Evolutionary conservation across 2,888 invertebrate species (phyloP).

Genomic region (Fissipunctia ypsillon): DNA sequence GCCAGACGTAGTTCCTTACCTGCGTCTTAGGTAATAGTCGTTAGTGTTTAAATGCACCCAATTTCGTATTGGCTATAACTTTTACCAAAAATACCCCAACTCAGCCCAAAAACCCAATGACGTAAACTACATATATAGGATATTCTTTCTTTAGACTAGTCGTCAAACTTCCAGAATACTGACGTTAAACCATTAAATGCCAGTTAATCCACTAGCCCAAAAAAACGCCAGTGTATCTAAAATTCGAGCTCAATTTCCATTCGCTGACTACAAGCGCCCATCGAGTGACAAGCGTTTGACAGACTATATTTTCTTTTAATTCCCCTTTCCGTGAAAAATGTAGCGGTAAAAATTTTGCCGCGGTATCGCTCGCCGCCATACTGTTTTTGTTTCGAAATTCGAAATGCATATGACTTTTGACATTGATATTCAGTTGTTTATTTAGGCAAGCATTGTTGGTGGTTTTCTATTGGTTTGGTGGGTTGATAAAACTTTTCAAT

Average conservation of each 20-base stretch:
- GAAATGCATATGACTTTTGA: conserved; percentile 45
- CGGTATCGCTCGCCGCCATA: conserved; percentile 45
- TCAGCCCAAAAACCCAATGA: background rate
- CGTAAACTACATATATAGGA: no score
- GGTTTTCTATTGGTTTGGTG: no score
- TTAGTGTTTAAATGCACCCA: background rate
- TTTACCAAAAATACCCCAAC: background rate
- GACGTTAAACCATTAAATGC: conserved; percentile 1
- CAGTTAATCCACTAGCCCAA: background rate
- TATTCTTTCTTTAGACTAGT: background rate
- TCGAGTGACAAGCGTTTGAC: conserved; percentile 54
- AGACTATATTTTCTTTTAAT: conserved; percentile 58
- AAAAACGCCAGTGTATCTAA: conserved; percentile 20
- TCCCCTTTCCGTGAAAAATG: conserved; percentile 45
- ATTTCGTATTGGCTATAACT: background rate
- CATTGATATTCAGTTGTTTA: conserved; percentile 26
- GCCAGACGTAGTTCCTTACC: no score
- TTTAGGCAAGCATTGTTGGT: conserved; percentile 10
- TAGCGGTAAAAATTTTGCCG: conserved; percentile 24
- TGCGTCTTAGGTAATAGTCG: no score
- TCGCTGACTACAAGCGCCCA: conserved; percentile 20
- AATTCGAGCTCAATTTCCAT: conserved; percentile 41
- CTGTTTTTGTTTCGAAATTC: conserved; percentile 48
- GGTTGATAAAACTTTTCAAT: no score
- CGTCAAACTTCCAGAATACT: background rate